These are phyloP conservation scores for Cenopis cana DNA, from an alignment of 2,888 invertebrate genomes.

Conservation along the genomic window DNA sequence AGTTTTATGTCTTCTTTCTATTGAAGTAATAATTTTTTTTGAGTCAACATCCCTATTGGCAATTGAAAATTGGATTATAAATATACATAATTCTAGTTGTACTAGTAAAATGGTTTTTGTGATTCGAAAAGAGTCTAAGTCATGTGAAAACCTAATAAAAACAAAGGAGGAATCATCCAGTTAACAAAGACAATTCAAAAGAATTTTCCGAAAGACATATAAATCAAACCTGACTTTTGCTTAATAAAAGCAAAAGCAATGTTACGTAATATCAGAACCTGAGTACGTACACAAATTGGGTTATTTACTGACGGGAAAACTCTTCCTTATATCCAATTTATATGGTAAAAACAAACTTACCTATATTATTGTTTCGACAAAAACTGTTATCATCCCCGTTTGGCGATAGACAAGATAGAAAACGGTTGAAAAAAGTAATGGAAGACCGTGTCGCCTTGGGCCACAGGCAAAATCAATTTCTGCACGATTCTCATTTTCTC, in stretches of 20 bases:
- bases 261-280: conserved; percentile 8
- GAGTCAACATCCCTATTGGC: too few species aligned
- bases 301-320: conserved; percentile 32
- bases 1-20: too few species aligned
- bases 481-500: conserved; percentile 65
- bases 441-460: conserved; percentile 61
- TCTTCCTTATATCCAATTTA: conserved; percentile 36
- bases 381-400: conserved; percentile 47
- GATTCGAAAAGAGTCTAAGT: too few species aligned
- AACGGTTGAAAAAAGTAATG: conserved; percentile 59
- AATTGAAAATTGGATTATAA: too few species aligned
- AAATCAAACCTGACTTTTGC: conserved; percentile 10
- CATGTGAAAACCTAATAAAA: conserved; percentile 1
- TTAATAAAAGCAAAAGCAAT: conserved; percentile 22
- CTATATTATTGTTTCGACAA: conserved; percentile 38
- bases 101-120: too few species aligned
- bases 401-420: conserved; percentile 52
- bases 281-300: conserved; percentile 36
- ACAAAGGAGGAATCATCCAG: not conserved
- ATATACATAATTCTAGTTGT: too few species aligned
- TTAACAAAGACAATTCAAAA: not conserved
- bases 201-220: not conserved
- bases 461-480: conserved; percentile 71
- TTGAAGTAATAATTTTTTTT: too few species aligned
- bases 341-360: conserved; percentile 42